Conservation (phyloP, 2,113 vertebrate species). For the Formicarius rufipectus region DNA sequence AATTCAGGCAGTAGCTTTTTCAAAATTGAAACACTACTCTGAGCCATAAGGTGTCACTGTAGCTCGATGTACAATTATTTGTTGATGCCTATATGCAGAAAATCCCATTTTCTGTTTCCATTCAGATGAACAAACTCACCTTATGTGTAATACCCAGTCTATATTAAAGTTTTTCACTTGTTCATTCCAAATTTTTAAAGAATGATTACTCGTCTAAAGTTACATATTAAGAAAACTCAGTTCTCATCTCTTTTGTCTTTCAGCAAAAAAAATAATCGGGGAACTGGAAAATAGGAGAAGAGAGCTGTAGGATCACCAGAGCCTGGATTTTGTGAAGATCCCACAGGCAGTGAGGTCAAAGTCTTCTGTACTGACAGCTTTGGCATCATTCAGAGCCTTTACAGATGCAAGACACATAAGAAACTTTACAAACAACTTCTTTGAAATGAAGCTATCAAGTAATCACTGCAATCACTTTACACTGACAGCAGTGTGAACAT, state of each 20-base stretch:
- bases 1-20: not conserved
- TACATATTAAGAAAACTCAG: not conserved
- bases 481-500: not conserved
- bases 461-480: not conserved
- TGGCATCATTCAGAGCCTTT: not conserved
- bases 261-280: not conserved
- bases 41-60: constrained; percentile 57
- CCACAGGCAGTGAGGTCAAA: not conserved
- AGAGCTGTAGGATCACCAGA: not conserved
- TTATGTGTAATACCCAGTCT: not conserved
- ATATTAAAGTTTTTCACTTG: not conserved
- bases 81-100: not conserved
- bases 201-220: not conserved
- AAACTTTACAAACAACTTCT: not conserved
- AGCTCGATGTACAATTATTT: constrained; percentile 1
- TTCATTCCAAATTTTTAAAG: not conserved
- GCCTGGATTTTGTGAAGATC: not conserved
- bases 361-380: not conserved
- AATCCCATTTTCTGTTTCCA: constrained; percentile 11
- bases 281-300: not conserved
- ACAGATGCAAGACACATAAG: not conserved
- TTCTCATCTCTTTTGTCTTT: not conserved
- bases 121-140: not conserved
- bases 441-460: not conserved
- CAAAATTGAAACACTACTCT: not conserved